Conservation (phyloP, 1,140 invertebrate genomes). For the Drosophila murphyi region DNA sequence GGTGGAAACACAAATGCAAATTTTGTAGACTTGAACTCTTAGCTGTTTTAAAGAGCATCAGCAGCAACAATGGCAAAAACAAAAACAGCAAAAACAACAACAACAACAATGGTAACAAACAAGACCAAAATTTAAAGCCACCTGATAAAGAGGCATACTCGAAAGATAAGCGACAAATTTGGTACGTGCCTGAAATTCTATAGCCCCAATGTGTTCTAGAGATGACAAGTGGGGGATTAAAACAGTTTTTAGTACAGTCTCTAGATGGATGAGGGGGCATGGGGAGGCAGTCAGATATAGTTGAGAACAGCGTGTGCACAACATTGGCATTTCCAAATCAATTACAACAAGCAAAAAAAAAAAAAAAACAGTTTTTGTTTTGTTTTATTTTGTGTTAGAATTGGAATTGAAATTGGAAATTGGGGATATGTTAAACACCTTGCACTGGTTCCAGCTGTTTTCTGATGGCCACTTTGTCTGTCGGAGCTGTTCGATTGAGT, state of each 20-base stretch:
- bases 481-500: not conserved
- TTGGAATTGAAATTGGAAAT: not conserved
- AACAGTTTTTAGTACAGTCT: not conserved
- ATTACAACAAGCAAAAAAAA: conserved; percentile 44
- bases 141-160: conserved; percentile 12
- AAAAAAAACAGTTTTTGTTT: conserved; percentile 12
- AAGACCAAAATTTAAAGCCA: conserved; percentile 48
- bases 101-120: conserved; percentile 32
- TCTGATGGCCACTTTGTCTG: conserved; percentile 5
- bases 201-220: conserved; percentile 22
- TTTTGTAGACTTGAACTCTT: conserved; percentile 4
- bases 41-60: conserved; percentile 11
- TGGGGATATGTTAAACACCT: conserved; percentile 1
- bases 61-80: conserved; percentile 30
- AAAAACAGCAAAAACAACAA: conserved; percentile 7
- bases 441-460: conserved; percentile 15
- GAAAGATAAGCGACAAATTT: conserved; percentile 29
- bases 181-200: conserved; percentile 66
- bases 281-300: not conserved
- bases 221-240: conserved; percentile 13
- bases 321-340: conserved; percentile 55
- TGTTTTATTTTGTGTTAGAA: not conserved
- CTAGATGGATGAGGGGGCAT: not conserved
- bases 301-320: conserved; percentile 23
- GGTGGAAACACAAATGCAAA: not conserved